phyloP scores from a whole-genome alignment of 1,140 invertebrate species.

The Rhagoletis zephyria region DNA sequence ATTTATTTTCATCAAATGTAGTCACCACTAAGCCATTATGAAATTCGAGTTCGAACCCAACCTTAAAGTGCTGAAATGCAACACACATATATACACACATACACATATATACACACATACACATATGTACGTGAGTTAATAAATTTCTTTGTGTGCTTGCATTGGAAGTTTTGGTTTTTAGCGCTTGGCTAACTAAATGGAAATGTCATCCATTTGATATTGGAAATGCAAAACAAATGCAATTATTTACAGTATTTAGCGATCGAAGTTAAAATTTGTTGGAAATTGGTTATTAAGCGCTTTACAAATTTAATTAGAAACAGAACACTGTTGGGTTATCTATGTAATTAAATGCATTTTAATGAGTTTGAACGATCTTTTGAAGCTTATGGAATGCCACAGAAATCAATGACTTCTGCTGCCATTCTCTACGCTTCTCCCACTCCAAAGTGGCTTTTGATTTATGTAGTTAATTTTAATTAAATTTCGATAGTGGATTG shows the following conservation, averaged over 20 bases:
- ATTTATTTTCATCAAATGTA: constrained; percentile 37
- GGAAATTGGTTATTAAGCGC: background rate
- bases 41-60: constrained; percentile 25
- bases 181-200: background rate
- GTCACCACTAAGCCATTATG: background rate
- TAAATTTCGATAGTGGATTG: too few relatives aligned
- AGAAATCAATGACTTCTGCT: too few relatives aligned
- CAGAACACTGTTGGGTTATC: background rate
- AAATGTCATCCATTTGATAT: background rate
- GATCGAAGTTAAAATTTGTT: background rate
- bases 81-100: background rate
- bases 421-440: too few relatives aligned
- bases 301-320: background rate
- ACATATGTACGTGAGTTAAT: background rate
- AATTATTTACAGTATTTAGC: background rate
- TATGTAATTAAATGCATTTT: background rate
- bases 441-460: too few relatives aligned
- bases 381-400: too few relatives aligned
- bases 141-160: background rate
- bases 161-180: background rate
- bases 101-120: background rate
- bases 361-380: too few relatives aligned
- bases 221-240: background rate
- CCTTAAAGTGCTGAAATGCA: background rate
- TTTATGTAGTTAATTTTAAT: too few relatives aligned